These are phyloP conservation scores for Epirrhoe alternata DNA, from an alignment of 2,888 invertebrate genomes.

Conservation along the genomic window DNA sequence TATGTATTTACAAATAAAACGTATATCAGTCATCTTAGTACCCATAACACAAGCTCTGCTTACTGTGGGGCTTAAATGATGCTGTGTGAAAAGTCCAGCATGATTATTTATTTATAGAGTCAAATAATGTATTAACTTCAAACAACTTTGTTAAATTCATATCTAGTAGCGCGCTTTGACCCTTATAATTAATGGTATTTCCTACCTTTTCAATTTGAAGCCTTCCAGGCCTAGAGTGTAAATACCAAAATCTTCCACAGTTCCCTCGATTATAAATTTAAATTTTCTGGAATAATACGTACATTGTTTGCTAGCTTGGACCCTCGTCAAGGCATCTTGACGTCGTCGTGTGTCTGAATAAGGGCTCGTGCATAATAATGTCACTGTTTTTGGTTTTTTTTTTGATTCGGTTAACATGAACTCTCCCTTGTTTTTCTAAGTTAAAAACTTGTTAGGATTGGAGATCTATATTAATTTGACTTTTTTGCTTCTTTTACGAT, in stretches of 20 bases:
- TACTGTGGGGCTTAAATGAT: too few relatives aligned
- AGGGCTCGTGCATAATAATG: conserved; percentile 28
- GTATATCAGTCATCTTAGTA: too few relatives aligned
- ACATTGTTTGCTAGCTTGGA: conserved; percentile 30
- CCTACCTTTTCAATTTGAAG: conserved; percentile 7
- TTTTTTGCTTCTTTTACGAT: neutral
- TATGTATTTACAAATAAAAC: too few relatives aligned
- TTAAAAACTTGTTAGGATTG: conserved; percentile 3
- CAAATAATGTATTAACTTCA: too few relatives aligned
- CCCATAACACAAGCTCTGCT: too few relatives aligned
- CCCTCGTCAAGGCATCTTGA: conserved; percentile 33
- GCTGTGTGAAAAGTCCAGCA: too few relatives aligned
- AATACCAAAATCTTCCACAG: conserved; percentile 22
- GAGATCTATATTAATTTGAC: neutral
- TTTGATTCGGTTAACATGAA: conserved; percentile 25
- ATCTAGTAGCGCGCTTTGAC: too few relatives aligned
- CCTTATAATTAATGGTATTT: neutral
- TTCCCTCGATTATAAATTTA: conserved; percentile 34
- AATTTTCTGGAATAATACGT: conserved; percentile 27
- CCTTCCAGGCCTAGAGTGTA: conserved; percentile 9
- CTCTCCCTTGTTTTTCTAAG: conserved; percentile 20
- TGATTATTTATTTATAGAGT: too few relatives aligned
- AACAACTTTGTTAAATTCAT: too few relatives aligned
- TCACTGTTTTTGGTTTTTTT: conserved; percentile 18
- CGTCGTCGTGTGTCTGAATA: conserved; percentile 28